Base-by-base conservation (phyloP, 1,140 invertebrate species). In the Hermetia illucens region DNA sequence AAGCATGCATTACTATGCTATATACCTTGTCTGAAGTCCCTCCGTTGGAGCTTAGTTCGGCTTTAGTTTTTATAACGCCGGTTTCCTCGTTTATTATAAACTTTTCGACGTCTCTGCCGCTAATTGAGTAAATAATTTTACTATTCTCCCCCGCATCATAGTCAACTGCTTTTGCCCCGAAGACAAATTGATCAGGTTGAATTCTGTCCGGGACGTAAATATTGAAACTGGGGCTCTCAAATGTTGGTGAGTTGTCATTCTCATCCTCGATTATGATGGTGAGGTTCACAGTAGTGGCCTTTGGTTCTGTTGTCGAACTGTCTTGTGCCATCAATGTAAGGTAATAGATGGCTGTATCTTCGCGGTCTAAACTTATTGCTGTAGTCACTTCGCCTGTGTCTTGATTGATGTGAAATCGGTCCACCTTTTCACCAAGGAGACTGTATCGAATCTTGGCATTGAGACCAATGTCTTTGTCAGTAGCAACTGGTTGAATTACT, bases 241-340 rank as follows among this genome's bases (percentile, higher is more conserved):
- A 92, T 31, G 64, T 66, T 0, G 90, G 90, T 10, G 75, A 69
- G 55, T 91, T 91, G 56, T 94, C 90, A 58, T 94, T 94, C 45
- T 82, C 74, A 61, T 94, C 89, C 25, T 65, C 63, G 2, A 92
- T 73, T 12, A 58, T 63, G 22, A 94, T 80, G 0, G 79, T 88
- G 5, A 93, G 62, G 59, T 86, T 86, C 1, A 85, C 79, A 2
- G 80, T 77, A 5, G 78, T 71, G 2, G 82, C 81, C 44, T 75
- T 61, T 0, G 80, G 81, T 43, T 85, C 80, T 1, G 82, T 88
- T 5, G 80, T 71, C 25, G 84, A 87, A 33, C 79, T 87, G 58
- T 94, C 89, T 52, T 80, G 80, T 0, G 87, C 89, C 53, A 88
- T 77, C 4, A 93, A 60, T 2, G 80, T 86, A 40, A 93, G 63